Evolutionary conservation across 1,140 invertebrate species (phyloP).

Genomic region (Panulirus ornatus): DNA sequence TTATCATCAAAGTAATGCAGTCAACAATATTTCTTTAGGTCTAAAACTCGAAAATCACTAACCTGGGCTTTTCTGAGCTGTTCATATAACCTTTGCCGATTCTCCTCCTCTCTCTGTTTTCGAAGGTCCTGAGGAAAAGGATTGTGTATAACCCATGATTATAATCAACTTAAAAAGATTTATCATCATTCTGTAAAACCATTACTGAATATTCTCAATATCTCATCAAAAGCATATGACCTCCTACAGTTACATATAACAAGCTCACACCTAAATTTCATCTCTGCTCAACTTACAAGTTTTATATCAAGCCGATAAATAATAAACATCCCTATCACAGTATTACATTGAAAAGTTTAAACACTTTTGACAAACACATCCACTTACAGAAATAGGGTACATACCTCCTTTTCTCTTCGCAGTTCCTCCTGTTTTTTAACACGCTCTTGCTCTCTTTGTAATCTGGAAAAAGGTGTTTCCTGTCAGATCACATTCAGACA

Average conservation of each 20-base stretch:
- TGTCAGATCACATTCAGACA: not conserved
- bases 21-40: too few species aligned
- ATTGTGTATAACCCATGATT: too few species aligned
- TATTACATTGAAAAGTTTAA: not conserved
- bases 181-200: too few species aligned
- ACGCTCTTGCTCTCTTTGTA: conserved; percentile 88
- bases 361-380: too few species aligned
- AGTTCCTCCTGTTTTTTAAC: conserved; percentile 87
- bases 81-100: conserved; percentile 73
- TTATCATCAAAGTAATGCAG: too few species aligned
- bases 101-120: conserved; percentile 89
- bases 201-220: too few species aligned
- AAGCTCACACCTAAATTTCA: too few species aligned
- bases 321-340: not conserved
- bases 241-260: too few species aligned
- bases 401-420: conserved; percentile 85
- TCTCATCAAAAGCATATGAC: too few species aligned
- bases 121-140: conserved; percentile 84
- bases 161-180: too few species aligned
- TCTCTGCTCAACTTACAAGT: too few species aligned
- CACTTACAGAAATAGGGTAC: too few species aligned
- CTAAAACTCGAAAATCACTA: conserved; percentile 76
- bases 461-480: conserved; percentile 78
- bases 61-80: conserved; percentile 91
- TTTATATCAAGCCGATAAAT: not conserved